Evolutionary conservation across 2,113 vertebrate species (phyloP).

Genomic region (Condylura cristata): DNA sequence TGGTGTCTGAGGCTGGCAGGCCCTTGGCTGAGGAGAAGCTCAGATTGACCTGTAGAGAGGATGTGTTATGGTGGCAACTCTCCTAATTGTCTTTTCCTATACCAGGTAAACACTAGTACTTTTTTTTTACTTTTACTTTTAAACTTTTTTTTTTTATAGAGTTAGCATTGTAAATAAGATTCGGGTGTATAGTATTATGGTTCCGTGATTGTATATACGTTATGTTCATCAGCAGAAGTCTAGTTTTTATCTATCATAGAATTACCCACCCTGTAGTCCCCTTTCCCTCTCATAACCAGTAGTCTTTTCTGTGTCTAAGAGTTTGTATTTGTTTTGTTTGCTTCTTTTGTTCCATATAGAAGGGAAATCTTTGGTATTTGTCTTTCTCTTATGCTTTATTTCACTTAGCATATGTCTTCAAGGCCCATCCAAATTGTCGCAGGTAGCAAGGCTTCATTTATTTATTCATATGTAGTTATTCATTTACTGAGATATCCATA

Average conservation of each 20-base stretch:
- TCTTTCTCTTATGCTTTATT: background rate
- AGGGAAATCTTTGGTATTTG: background rate
- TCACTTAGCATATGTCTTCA: background rate
- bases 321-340: background rate
- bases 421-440: too few relatives aligned
- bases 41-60: constrained; percentile 84
- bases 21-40: constrained; percentile 83
- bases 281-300: background rate
- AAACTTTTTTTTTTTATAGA: background rate
- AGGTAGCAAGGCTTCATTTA: background rate
- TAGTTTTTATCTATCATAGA: background rate
- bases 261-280: background rate
- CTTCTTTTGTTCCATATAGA: background rate
- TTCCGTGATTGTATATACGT: background rate
- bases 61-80: background rate
- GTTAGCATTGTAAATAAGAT: background rate
- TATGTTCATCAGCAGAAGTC: background rate
- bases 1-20: constrained; percentile 86
- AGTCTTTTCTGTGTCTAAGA: background rate
- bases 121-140: background rate
- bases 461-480: too few relatives aligned
- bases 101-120: background rate
- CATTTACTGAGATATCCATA: too few relatives aligned
- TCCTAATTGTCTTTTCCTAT: background rate
- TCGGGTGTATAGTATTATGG: background rate